Percentiles rank a stretch among this genome's conserved stretches.
These are phyloP conservation scores for Pangasius macronema DNA, from an alignment of 2,797 vertebrate genomes.

Conservation along the genomic window DNA sequence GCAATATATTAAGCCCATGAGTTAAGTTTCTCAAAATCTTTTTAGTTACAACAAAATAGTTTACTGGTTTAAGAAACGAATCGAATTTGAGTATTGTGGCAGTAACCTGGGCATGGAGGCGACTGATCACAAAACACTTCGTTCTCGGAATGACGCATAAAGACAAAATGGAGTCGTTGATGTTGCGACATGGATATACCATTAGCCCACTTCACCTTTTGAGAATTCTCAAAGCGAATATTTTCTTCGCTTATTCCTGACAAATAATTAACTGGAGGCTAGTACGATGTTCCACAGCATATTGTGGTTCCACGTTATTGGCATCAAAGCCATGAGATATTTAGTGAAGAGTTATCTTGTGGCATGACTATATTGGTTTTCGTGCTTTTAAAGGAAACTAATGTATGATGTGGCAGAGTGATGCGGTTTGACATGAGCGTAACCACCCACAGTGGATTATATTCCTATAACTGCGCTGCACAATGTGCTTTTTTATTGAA, in stretches of 20 bases:
- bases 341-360: neutral
- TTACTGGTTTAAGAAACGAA: neutral
- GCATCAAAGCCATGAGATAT: neutral
- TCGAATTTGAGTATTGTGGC: neutral
- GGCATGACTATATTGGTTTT: neutral
- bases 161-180: neutral
- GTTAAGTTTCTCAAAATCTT: neutral
- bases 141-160: neutral
- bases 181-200: neutral
- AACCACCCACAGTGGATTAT: neutral
- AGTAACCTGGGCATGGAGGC: neutral
- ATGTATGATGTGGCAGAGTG: neutral
- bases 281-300: neutral
- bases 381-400: neutral
- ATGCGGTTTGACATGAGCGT: neutral
- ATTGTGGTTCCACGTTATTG: neutral
- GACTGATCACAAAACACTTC: neutral
- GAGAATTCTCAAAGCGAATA: neutral
- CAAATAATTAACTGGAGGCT: neutral
- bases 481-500: neutral
- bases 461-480: neutral
- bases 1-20: neutral
- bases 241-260: neutral
- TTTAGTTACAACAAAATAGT: neutral
- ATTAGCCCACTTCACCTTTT: neutral